Evolutionary conservation across 2,888 invertebrate species (phyloP), one percentile per base, ranked within the genome.

Genomic region (Rhagonycha fulva): DNA sequence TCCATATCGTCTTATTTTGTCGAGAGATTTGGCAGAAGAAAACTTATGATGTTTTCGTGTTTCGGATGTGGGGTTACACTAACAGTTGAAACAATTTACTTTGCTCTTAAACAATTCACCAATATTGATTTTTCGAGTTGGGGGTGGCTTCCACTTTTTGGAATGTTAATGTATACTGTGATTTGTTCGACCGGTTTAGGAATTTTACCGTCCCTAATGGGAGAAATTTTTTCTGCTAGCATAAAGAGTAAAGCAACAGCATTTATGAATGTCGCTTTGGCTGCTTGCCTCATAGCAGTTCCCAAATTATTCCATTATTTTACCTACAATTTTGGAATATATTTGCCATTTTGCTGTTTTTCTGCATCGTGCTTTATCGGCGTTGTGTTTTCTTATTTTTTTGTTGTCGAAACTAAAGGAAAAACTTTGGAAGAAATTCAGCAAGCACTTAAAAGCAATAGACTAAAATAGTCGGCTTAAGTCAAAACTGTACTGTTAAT

Each of bases 391-490:
- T 91, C 93, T 83, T 81, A 89, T 70, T 85, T 90, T 19, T 86
- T 90, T 80, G 89, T 93, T 23, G 93, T 93, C 0, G 94, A 94
- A 87, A 93, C 93, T 2, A 93, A 92, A 85, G 93, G 93, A 74
- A 72, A 67, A 67, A 72, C 67, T 32, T 26, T 66, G 11, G 67
- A 72, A 24, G 47, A 72, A 47, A 66, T 72, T 67, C 72, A 72
- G n/a, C 47, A 47, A 47, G 47, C 4, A 7, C 47, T 47, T 1
- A 47, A 47, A 47, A 0, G 5, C 2, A 47, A 47, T n/a, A 47
- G 47, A 47, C n/a, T 47, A 12, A n/a, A 47, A 3, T 47, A 47
- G 7, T n/a, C 47, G 47, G 5, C n/a, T n/a, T n/a, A n/a, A n/a
- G n/a, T n/a, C n/a, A n/a, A n/a, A n/a, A n/a, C n/a, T n/a, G n/a